Evolutionary conservation across 1,140 invertebrate species (phyloP), one percentile per base, ranked within the genome.

Genomic region (Hylaeus anthracinus): DNA sequence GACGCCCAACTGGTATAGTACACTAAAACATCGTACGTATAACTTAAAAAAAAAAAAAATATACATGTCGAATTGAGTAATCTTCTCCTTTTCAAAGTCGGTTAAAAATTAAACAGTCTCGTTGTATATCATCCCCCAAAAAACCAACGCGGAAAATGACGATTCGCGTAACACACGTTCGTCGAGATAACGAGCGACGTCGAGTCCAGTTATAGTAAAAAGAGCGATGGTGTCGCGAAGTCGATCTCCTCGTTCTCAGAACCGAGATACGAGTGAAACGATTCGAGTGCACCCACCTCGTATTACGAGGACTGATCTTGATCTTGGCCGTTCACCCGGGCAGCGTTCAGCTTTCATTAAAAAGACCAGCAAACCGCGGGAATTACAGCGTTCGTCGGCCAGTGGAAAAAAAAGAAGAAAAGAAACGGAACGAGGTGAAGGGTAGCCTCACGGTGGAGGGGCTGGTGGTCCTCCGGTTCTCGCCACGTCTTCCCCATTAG

Each of bases 261-360:
- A 14, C 5, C 82, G n/a, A 61, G 55, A 63, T 12, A 9, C 81
- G 65, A 83, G 73, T 83, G 81, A 86, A 86, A 86, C 85, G 80
- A 75, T 67, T 61, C 65, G 53, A 69, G 53, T 48, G 63, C 71
- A 66, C 43, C 72, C 72, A 80, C 73, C 56, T 51, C 61, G 72
- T 81, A 53, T 73, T 79, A 80, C 65, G 69, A 79, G 58, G 60
- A 26, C 3, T 69, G 77, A 87, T 87, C 85, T 87, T 86, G 85
- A 87, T 87, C 84, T 83, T 87, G 84, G 84, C 72, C 85, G 77
- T 86, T 86, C 85, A 86, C 84, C 76, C 48, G 45, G 15, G 80
- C 67, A 26, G 5, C 51, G 53, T 82, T 51, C 70, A 69, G 72
- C 84, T 86, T 86, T 83, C 85, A 71, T 83, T 74, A 67, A 56